phyloP scores from a whole-genome alignment of 1,140 invertebrate species.

The Leguminivora glycinivorella region DNA sequence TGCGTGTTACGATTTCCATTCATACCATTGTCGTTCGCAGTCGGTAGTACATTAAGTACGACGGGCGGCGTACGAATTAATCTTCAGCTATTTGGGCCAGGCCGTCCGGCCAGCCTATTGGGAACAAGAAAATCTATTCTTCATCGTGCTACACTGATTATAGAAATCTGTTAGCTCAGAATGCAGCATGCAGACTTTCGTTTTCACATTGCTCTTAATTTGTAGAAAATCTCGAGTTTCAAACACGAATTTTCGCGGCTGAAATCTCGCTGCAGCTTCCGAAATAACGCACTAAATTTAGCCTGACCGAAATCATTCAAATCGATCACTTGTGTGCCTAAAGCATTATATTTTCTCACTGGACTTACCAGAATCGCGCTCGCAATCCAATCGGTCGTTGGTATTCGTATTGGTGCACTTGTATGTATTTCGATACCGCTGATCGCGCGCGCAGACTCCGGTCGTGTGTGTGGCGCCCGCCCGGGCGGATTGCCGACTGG shows the following conservation, averaged over 20 bases:
- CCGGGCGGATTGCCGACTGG: constrained; percentile 75
- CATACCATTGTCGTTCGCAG: background rate
- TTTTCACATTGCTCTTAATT: constrained; percentile 33
- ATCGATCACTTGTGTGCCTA: constrained; percentile 48
- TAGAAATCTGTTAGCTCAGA: constrained; percentile 45
- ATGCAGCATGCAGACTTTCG: constrained; percentile 54
- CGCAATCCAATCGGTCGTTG: constrained; percentile 55
- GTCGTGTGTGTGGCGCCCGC: constrained; percentile 73
- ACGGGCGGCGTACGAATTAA: constrained; percentile 34
- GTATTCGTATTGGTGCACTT: constrained; percentile 69
- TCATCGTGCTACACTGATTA: constrained; percentile 58
- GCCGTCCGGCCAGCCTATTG: constrained; percentile 35
- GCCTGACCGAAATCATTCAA: constrained; percentile 28
- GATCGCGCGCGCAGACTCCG: constrained; percentile 71
- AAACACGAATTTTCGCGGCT: background rate
- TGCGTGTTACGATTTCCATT: constrained; percentile 1
- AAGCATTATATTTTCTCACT: constrained; percentile 47
- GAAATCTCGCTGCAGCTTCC: constrained; percentile 29
- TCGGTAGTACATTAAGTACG: background rate
- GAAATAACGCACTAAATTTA: constrained; percentile 34
- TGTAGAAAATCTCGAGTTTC: background rate
- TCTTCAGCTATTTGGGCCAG: constrained; percentile 64
- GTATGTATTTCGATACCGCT: constrained; percentile 57
- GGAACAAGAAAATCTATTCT: constrained; percentile 66
- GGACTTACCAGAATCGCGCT: constrained; percentile 75